Base-by-base conservation (phyloP, 1,140 invertebrate species). In the Ips nitidus region DNA sequence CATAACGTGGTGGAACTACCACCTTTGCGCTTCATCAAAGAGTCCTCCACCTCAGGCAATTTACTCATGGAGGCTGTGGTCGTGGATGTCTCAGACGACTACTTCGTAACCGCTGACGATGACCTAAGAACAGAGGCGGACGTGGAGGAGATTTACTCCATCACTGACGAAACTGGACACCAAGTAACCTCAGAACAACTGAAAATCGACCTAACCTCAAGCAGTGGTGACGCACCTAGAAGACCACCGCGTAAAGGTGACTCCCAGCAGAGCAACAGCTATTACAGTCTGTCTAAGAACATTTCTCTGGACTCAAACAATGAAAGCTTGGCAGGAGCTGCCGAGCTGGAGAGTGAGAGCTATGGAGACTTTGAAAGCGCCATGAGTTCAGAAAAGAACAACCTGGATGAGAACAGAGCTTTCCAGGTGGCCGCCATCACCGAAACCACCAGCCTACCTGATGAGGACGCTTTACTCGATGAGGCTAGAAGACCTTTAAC, bases 21-120 rank as follows among this genome's bases (percentile, higher is more conserved):
- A 22, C 93, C 93, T 6, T 82, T 96, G 75, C 83, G 93, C 66
- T 95, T 95, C 78, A 88, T 91, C 1, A 94, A 94, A 80, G 93
- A 96, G 82, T 91, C 92, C 0, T 94, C 93, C 0, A 92, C 88
- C 39, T 92, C 92, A 1, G 91, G 93, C 22, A 93, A 94, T 79
- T 81, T 95, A 2, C 77, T 94, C 0, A 94, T 95, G 91, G 93
- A 95, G 83, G 93, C 93, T 1, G 90, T 95, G 22, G 90, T 96
- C 2, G 94, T 95, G 59, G 94, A 96, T 74, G 91, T 96, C n/a
- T 89, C 91, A 0, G 91, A 91, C 4, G 91, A 93, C 74, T 92
- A 92, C 73, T 93, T 92, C 74, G 82, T 85, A 0, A 83, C 86
- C 36, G 87, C 87, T 1, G 91, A 92, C 80, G 91, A 92, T 76